Conservation (phyloP, 2,888 invertebrate genomes). For the Drosophila greeni region DNA sequence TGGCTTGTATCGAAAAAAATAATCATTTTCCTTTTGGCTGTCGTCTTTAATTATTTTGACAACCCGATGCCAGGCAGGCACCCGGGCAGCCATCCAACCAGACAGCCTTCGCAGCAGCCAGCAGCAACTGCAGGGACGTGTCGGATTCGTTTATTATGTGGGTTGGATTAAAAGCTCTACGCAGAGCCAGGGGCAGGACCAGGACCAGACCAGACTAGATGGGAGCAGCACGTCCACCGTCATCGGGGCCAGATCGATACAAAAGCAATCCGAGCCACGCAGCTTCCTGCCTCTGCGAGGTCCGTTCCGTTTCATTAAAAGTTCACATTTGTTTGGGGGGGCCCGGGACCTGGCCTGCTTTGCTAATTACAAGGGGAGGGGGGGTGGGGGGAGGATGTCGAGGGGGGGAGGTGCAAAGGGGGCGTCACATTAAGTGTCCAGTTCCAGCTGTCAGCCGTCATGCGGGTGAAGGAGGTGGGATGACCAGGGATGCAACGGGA, state of each 20-base stretch:
- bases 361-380: conserved; percentile 27
- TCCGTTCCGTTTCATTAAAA: conserved; percentile 35
- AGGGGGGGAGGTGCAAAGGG: background rate
- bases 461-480: background rate
- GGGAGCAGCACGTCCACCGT: conserved; percentile 28
- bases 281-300: conserved; percentile 7
- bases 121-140: conserved; percentile 39
- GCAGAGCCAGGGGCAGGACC: conserved; percentile 5
- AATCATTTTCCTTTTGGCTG: conserved; percentile 42
- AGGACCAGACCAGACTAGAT: conserved; percentile 24
- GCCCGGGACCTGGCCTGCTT: conserved; percentile 13
- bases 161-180: conserved; percentile 48
- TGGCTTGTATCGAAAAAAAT: conserved; percentile 34
- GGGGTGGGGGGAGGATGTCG: background rate
- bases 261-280: conserved; percentile 31
- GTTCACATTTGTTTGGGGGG: conserved; percentile 35
- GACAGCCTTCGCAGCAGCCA: conserved; percentile 15
- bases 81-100: background rate
- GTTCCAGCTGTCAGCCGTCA: conserved; percentile 20
- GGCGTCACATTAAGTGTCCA: conserved; percentile 24
- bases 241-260: conserved; percentile 24
- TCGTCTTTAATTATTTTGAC: conserved; percentile 45
- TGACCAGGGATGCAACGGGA: conserved; percentile 8
- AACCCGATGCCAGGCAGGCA: conserved; percentile 15
- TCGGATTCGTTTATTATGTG: conserved; percentile 52